Base-by-base conservation (phyloP, 2,113 vertebrate species). In the Anarhynchus alexandrinus region DNA sequence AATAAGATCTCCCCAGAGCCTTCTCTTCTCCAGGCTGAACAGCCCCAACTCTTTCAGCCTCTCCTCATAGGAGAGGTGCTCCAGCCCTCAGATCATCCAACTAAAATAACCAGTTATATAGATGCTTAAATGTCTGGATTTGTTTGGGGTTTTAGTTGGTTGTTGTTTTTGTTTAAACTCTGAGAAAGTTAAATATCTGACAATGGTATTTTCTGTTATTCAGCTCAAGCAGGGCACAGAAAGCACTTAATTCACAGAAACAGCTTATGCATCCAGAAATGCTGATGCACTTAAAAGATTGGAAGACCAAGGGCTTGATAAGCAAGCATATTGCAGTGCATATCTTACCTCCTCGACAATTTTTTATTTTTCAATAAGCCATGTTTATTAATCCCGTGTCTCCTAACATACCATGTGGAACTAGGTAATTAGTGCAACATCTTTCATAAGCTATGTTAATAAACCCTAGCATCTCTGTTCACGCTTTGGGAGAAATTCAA, bases 401-500 rank as follows among this genome's bases (percentile, higher is more conserved):
- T 83, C 38, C 59, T 59, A 83, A 74, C 27, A 45, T 11, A 66
- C 49, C 49, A 27, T 9, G 19, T 67, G 29, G 45, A 86, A 52
- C 40, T 40, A 84, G 36, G 18, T 19, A 96, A 94, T 95, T 93
- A 96, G 47, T 25, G 5, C 18, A 51, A 34, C 19, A 83, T 49
- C 17, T 88, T 95, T 94, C 72, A 92, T 71, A 91, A 91, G 18
- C 38, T 81, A 22, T n/a, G 20, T 78, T 88, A 95, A 86, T 83
- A 94, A 94, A 88, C 6, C 6, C 51, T 55, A 27, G 15, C 6
- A 29, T 49, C 30, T 85, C 43, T 69, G 9, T 66, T 49, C 5
- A 23, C 12, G 10, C 17, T 80, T 58, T 83, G 55, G 42, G 62
- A 93, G 29, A 92, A 80, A 82, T 77, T 93, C 54, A 95, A 76